phyloP scores from a whole-genome alignment of 2,113 vertebrate species.

The Brachionichthys hirsutus region DNA sequence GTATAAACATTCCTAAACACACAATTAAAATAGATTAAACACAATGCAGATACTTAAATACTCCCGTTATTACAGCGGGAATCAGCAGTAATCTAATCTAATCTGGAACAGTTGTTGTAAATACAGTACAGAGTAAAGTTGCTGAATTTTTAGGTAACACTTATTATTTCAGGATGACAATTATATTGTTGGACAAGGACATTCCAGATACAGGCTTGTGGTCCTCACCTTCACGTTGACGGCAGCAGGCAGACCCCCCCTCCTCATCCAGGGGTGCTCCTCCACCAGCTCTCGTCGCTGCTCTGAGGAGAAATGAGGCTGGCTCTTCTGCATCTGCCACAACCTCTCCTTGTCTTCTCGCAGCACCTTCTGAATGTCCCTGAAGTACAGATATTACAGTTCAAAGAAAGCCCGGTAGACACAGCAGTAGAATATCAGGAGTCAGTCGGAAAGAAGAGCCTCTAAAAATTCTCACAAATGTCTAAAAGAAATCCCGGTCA shows the following conservation, averaged over 20 bases:
- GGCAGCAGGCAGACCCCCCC: conserved; percentile 82
- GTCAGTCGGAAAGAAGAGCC: too few species aligned
- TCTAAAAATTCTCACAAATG: too few species aligned
- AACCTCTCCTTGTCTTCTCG: conserved; percentile 86
- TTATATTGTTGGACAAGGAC: not conserved
- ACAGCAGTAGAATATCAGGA: too few species aligned
- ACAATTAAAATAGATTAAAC: not conserved
- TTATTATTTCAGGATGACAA: too few species aligned
- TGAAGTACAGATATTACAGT: conserved; percentile 63
- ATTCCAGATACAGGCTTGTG: not conserved
- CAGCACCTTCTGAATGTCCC: conserved; percentile 83
- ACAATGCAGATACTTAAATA: too few species aligned
- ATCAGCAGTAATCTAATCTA: too few species aligned
- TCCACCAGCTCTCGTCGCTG: conserved; percentile 87
- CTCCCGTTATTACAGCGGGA: too few species aligned
- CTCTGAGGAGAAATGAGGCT: conserved; percentile 86
- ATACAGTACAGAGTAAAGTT: too few species aligned
- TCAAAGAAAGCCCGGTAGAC: too few species aligned
- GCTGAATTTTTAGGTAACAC: too few species aligned
- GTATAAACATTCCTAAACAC: conserved; percentile 85
- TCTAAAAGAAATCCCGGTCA: not conserved
- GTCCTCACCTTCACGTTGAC: conserved; percentile 79
- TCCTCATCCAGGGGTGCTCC: conserved; percentile 90
- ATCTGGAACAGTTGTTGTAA: too few species aligned
- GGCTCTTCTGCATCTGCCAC: conserved; percentile 85